Evolutionary conservation across 2,797 vertebrate species (phyloP).

Genomic region (Petrocephalus sullivani): DNA sequence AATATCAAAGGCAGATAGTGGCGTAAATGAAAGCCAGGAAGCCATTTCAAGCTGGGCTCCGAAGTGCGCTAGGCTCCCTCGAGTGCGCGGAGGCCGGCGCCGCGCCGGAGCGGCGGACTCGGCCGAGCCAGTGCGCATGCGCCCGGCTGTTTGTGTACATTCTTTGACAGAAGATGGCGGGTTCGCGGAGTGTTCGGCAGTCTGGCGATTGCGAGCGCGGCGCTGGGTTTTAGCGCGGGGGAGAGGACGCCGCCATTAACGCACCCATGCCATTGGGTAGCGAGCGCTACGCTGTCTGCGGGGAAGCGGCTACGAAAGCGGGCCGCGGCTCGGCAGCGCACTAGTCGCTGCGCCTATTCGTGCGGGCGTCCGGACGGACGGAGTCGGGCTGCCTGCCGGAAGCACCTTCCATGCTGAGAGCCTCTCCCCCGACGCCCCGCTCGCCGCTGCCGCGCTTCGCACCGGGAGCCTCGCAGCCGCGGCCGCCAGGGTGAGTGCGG

Average conservation of each 20-base stretch:
- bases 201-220: not conserved
- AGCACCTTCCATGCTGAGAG: not conserved
- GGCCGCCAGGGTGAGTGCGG: not conserved
- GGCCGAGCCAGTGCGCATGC: not conserved
- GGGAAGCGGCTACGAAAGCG: not conserved
- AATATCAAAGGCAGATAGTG: not conserved
- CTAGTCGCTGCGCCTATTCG: not conserved
- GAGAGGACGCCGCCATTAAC: not conserved
- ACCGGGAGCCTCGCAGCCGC: not conserved
- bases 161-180: conserved; percentile 23
- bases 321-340: not conserved
- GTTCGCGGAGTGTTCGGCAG: not conserved
- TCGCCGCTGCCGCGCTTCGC: not conserved
- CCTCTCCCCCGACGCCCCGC: not conserved
- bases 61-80: not conserved
- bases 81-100: not conserved
- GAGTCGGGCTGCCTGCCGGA: too few species aligned
- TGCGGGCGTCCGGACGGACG: too few species aligned
- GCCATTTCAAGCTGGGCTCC: not conserved
- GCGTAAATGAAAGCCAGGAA: not conserved
- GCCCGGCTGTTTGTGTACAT: conserved; percentile 18
- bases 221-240: not conserved
- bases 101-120: not conserved
- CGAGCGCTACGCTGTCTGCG: not conserved
- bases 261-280: not conserved